Evolutionary conservation across 2,113 vertebrate genomes (phyloP).

Genomic region (Pheucticus melanocephalus): DNA sequence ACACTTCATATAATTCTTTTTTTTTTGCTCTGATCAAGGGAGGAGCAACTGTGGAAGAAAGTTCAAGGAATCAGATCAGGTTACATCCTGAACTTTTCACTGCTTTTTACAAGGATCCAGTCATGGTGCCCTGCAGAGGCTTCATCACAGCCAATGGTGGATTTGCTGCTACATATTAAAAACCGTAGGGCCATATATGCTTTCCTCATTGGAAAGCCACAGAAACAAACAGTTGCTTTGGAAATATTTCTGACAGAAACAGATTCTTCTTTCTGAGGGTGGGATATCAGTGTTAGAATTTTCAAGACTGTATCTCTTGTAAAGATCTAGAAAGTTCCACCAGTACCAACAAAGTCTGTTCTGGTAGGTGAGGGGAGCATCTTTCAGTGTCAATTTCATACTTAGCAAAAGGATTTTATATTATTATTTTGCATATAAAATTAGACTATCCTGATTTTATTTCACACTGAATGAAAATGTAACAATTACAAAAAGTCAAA

Average conservation of each 20-base stretch:
- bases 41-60: background rate
- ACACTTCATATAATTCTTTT: background rate
- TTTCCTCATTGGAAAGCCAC: background rate
- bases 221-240: background rate
- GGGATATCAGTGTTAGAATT: background rate
- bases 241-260: background rate
- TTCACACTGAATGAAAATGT: slow-evolving; percentile 27
- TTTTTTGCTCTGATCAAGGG: background rate
- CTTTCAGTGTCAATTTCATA: background rate
- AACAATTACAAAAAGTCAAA: slow-evolving; percentile 48
- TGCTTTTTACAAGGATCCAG: background rate
- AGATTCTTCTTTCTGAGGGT: background rate
- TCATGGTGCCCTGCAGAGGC: background rate
- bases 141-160: background rate
- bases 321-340: background rate
- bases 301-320: background rate
- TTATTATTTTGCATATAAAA: background rate
- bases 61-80: background rate
- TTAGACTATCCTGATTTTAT: background rate
- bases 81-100: background rate
- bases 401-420: background rate
- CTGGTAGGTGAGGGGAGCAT: background rate
- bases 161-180: background rate
- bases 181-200: accelerated
- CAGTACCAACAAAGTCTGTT: background rate